phyloP scores from a whole-genome alignment of 92 coral and sea anemone genomes.

The Bergia puertoricense region DNA sequence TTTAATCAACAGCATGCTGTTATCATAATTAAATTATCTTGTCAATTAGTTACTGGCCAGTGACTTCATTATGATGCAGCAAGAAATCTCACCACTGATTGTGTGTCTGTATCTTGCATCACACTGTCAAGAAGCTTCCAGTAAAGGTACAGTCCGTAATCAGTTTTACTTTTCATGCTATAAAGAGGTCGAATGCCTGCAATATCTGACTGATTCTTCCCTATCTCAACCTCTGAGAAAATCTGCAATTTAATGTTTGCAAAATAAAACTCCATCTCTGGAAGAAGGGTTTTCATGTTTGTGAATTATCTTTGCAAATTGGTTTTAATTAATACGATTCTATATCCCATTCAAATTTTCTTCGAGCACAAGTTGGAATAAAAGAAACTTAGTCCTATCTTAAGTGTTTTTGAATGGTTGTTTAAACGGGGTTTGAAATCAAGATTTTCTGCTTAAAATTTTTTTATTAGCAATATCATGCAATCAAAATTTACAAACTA shows the following conservation, averaged over 20 bases:
- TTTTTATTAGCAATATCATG: background rate
- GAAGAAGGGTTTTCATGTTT: background rate
- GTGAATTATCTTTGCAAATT: background rate
- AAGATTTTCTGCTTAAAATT: background rate
- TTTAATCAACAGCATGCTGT: background rate
- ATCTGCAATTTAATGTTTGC: conserved; percentile 43
- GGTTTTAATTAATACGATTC: background rate
- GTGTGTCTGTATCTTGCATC: conserved; percentile 14
- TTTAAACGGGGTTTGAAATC: background rate
- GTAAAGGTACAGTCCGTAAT: conserved; percentile 41
- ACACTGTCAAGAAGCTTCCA: conserved; percentile 41
- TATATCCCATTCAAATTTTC: background rate
- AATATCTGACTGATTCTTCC: conserved; percentile 36
- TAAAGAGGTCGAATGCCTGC: conserved; percentile 43
- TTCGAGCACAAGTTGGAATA: no score
- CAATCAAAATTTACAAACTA: no score
- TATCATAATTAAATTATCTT: background rate
- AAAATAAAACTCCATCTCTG: conserved; percentile 1
- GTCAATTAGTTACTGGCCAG: background rate
- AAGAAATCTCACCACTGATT: conserved; percentile 36
- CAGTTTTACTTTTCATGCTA: conserved; percentile 40
- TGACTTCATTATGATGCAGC: conserved; percentile 14
- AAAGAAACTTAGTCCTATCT: no score
- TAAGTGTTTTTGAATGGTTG: background rate
- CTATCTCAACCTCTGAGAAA: conserved; percentile 39